Conservation (phyloP, 2,888 invertebrate genomes). For the Chironomus riparius region DNA sequence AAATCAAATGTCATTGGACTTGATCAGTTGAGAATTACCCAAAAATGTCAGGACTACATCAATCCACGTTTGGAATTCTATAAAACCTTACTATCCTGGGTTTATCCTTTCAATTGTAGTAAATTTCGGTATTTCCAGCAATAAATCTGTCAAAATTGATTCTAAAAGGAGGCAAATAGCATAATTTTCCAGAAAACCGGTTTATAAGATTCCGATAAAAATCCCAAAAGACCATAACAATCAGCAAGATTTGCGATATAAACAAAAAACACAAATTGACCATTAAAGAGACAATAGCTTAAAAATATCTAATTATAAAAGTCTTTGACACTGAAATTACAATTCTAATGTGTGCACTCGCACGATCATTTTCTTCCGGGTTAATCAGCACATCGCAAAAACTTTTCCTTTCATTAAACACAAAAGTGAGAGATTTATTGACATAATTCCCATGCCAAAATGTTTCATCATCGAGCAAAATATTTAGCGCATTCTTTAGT, state of each 20-base stretch:
- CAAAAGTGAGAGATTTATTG: conserved; percentile 2
- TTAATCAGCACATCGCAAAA: neutral
- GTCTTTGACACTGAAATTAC: neutral
- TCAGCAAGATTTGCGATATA: neutral
- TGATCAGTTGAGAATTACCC: too few relatives aligned
- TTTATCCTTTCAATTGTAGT: too few relatives aligned
- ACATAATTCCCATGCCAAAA: conserved; percentile 1
- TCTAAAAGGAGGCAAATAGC: too few relatives aligned
- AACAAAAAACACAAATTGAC: neutral
- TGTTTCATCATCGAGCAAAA: neutral
- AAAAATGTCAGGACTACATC: too few relatives aligned
- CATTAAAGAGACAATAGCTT: neutral
- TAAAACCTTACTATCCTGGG: too few relatives aligned
- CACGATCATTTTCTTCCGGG: neutral
- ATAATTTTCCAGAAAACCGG: too few relatives aligned
- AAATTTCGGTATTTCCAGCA: too few relatives aligned
- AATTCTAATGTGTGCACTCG: neutral
- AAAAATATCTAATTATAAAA: neutral
- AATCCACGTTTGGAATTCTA: too few relatives aligned
- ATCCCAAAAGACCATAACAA: neutral
- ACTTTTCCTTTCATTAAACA: conserved; percentile 3
- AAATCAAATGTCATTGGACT: too few relatives aligned
- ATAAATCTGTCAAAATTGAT: too few relatives aligned
- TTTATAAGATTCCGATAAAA: neutral
- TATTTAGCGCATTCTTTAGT: neutral